phyloP scores from a whole-genome alignment of 2,888 invertebrate species.

The Ochropleura plecta region DNA sequence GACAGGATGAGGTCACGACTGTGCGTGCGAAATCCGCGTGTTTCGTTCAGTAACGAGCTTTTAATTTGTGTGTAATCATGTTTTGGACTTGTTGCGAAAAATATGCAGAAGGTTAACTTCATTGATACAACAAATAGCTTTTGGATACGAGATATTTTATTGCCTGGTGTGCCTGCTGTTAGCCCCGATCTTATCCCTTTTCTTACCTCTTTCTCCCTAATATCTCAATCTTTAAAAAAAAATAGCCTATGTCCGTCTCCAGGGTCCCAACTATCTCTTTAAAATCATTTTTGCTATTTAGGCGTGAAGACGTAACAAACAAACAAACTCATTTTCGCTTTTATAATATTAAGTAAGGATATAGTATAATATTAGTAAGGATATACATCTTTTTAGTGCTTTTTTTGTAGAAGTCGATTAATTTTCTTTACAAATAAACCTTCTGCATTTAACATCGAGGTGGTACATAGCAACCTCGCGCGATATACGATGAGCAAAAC shows the following conservation, averaged over 20 bases:
- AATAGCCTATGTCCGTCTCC: no score
- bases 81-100: not conserved
- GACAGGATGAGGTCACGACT: slow-evolving; percentile 56
- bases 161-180: not conserved
- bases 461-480: slow-evolving; percentile 36
- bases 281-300: no score
- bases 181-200: not conserved
- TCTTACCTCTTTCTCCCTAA: no score
- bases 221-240: no score
- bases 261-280: no score
- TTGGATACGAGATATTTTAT: not conserved
- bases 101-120: slow-evolving; percentile 27
- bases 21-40: slow-evolving; percentile 57
- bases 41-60: slow-evolving; percentile 59
- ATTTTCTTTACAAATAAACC: slow-evolving; percentile 7
- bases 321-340: no score
- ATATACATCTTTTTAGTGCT: no score
- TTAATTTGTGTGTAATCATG: slow-evolving; percentile 62
- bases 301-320: no score
- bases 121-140: not conserved
- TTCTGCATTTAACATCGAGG: slow-evolving; percentile 20
- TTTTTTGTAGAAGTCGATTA: not conserved
- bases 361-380: no score
- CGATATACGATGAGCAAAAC: slow-evolving; percentile 52
- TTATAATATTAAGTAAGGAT: no score